These are phyloP conservation scores for Erythrocercus mccallii DNA, from an alignment of 2,113 vertebrate genomes.

Conservation along the genomic window DNA sequence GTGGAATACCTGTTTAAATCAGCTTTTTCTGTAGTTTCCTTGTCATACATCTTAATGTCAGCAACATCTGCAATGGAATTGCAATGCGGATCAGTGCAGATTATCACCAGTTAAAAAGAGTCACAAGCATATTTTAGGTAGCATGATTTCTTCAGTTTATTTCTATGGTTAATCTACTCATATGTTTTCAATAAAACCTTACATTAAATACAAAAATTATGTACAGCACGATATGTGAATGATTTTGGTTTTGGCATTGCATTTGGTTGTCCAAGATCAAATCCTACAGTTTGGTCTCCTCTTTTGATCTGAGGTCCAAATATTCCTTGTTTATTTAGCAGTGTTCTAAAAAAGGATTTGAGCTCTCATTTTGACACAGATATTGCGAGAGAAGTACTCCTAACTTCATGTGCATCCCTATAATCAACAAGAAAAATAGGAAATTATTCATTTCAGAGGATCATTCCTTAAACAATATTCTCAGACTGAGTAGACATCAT, in stretches of 20 bases:
- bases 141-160: conserved; percentile 22
- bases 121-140: conserved; percentile 38
- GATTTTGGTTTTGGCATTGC: not conserved
- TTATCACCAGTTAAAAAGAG: conserved; percentile 69
- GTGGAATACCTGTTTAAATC: conserved; percentile 68
- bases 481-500: not conserved
- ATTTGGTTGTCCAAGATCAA: not conserved
- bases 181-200: conserved; percentile 57
- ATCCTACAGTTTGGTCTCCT: not conserved
- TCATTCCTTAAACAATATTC: conserved; percentile 8
- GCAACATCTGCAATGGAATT: conserved; percentile 68
- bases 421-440: conserved; percentile 17
- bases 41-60: conserved; percentile 67
- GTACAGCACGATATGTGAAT: not conserved
- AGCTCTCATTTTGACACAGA: not conserved
- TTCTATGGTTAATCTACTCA: conserved; percentile 40
- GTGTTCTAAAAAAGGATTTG: not conserved
- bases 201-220: conserved; percentile 23
- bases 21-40: conserved; percentile 46
- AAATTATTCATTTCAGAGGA: not conserved
- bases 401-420: not conserved
- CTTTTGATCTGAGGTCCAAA: conserved; percentile 4
- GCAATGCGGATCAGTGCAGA: conserved; percentile 55
- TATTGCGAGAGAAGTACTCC: not conserved
- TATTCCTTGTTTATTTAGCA: not conserved